phyloP scores from a whole-genome alignment of 2,113 vertebrate species.

The Paramisgurnus dabryanus region DNA sequence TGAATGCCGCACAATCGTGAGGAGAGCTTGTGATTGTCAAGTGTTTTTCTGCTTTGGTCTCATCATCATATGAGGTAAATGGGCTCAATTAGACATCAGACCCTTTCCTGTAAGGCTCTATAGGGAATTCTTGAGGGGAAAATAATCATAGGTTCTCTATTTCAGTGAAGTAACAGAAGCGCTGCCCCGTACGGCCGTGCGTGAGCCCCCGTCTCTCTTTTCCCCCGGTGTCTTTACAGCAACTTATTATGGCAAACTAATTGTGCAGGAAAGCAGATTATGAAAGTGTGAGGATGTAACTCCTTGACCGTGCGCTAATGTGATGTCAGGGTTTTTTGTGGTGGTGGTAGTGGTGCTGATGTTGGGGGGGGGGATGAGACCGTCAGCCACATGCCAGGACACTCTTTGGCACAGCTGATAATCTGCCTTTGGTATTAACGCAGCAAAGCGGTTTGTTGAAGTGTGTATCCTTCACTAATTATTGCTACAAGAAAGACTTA shows the following conservation, averaged over 20 bases:
- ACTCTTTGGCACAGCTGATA: constrained; percentile 76
- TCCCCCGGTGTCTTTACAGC: constrained; percentile 61
- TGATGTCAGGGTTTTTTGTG: constrained; percentile 75
- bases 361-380: constrained; percentile 64
- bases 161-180: neutral
- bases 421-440: constrained; percentile 82
- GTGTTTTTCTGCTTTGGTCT: neutral
- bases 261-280: constrained; percentile 86
- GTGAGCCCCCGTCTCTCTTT: constrained; percentile 33
- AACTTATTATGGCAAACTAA: constrained; percentile 77
- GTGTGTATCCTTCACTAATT: constrained; percentile 80
- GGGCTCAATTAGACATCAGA: constrained; percentile 61
- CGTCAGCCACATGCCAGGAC: constrained; percentile 73
- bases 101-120: neutral
- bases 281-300: constrained; percentile 73
- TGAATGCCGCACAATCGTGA: neutral
- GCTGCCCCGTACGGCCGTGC: neutral
- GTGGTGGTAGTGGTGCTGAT: neutral
- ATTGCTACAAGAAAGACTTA: constrained; percentile 80
- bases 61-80: constrained; percentile 38
- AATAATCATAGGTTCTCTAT: constrained; percentile 20
- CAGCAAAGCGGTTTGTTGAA: constrained; percentile 80
- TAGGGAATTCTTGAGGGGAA: constrained; percentile 1
- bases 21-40: neutral
- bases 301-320: constrained; percentile 83